Evolutionary conservation across 2,888 invertebrate species (phyloP).

Genomic region (Melikaiella ostensackeni): DNA sequence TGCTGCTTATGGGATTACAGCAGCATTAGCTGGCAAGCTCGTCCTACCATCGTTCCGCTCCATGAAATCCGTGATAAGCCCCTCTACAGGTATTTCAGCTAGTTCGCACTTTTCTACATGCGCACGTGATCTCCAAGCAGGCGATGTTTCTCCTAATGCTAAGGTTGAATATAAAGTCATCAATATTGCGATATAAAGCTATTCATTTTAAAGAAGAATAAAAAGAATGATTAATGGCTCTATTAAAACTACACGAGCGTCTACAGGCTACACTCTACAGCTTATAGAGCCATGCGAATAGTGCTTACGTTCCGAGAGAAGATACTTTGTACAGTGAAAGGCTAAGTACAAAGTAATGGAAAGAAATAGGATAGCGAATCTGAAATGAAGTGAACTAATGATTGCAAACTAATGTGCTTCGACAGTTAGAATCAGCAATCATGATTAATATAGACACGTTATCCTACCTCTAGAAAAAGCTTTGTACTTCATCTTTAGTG

Average conservation of each 20-base stretch:
- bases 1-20: slow-evolving; percentile 74
- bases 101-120: slow-evolving; percentile 53
- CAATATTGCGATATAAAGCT: slow-evolving; percentile 28
- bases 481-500: background rate
- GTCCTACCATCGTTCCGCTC: slow-evolving; percentile 63
- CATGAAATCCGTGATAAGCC: slow-evolving; percentile 63
- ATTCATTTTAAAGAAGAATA: slow-evolving; percentile 30
- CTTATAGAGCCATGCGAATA: slow-evolving; percentile 12
- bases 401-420: slow-evolving; percentile 30
- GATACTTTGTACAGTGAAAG: background rate
- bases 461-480: background rate
- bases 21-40: slow-evolving; percentile 68
- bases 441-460: slow-evolving; percentile 22
- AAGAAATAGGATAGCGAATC: background rate
- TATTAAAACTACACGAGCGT: slow-evolving; percentile 32
- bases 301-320: background rate
- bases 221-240: slow-evolving; percentile 26
- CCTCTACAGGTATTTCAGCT: slow-evolving; percentile 57
- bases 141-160: slow-evolving; percentile 20
- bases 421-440: slow-evolving; percentile 1
- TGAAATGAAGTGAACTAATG: slow-evolving; percentile 25
- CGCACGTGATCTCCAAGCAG: slow-evolving; percentile 16
- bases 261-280: background rate
- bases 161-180: slow-evolving; percentile 33
- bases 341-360: slow-evolving; percentile 9